Base-by-base conservation (phyloP, 1,140 invertebrate species). In the Procambarus virginalis region DNA sequence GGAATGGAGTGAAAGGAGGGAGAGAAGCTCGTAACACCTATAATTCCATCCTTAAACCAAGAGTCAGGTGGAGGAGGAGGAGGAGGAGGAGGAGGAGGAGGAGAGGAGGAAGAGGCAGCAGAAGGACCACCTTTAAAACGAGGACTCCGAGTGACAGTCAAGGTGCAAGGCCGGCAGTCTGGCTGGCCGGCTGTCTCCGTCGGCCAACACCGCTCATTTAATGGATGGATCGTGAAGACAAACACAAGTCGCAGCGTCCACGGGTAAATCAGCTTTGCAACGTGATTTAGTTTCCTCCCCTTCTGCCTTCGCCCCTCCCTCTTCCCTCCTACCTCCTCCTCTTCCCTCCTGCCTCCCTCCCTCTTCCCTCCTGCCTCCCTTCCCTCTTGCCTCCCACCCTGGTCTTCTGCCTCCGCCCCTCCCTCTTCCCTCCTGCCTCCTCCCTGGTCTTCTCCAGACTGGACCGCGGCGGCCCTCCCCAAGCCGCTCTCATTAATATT, bases 401-500 rank as follows among this genome's bases (percentile, higher is more conserved):
- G 34, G 34, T 34, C 51, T 55, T 55, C 51, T 55, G 8, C 51
- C 51, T 55, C 51, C 51, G 4, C 81, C 60, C 81, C 60, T 46
- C 81, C 60, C 45, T 46, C 60, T 70, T 34, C 60, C 84, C 75
- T 49, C 60, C 76, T 86, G 49, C 77, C 49, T 51, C 84, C 84
- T 70, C 84, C 49, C 75, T 48, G 60, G 78, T 70, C 86, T 81
- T 88, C 86, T 88, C 86, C 86, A 73, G 78, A 55, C 60, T 80
- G 78, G 68, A 80, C 86, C 64, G 86, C 86, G 60, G 77, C 55
- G 86, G 86, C 82, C 80, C 87, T 89, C 87, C 87, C 87, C 87
- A 89, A 89, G 87, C 87, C 87, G 81, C 87, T 75, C 81, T 89
- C 87, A 89, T 89, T 89, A 89, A 89, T 89, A 89, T 89, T 89